Percentiles rank a stretch among this genome's conserved stretches.
These are phyloP conservation scores for Neodiprion pinetum DNA, from an alignment of 1,140 invertebrate species.

Conservation along the genomic window DNA sequence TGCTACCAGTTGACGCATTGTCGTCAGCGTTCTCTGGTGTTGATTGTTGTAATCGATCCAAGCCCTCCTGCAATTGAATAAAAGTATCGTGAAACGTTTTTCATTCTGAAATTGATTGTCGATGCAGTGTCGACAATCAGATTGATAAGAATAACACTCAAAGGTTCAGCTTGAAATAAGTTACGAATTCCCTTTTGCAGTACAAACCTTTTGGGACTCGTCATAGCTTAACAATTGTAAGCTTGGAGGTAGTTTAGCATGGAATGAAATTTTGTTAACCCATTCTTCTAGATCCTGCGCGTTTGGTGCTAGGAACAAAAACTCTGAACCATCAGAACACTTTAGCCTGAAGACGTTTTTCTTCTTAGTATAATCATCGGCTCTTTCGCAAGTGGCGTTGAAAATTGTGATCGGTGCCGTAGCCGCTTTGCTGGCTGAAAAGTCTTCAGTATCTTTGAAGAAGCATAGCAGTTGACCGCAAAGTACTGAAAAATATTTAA, in stretches of 20 bases:
- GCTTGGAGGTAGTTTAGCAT: conserved; percentile 88
- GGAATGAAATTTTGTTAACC: conserved; percentile 93
- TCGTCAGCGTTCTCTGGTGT: conserved; percentile 49
- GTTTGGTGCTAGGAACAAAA: conserved; percentile 81
- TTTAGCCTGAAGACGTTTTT: conserved; percentile 92
- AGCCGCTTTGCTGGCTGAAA: conserved; percentile 85
- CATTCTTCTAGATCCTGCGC: conserved; percentile 87
- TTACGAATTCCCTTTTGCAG: neutral
- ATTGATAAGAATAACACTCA: conserved; percentile 16
- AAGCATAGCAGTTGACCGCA: conserved; percentile 97
- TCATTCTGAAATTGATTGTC: conserved; percentile 29
- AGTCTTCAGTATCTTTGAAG: conserved; percentile 96
- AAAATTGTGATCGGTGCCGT: conserved; percentile 90
- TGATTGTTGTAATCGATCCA: conserved; percentile 49
- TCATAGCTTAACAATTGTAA: conserved; percentile 88
- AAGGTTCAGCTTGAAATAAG: conserved; percentile 15
- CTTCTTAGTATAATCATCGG: conserved; percentile 93
- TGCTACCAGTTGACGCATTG: conserved; percentile 55
- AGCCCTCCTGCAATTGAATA: conserved; percentile 53
- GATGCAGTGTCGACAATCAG: conserved; percentile 13
- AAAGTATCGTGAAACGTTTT: conserved; percentile 41
- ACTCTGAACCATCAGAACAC: conserved; percentile 91
- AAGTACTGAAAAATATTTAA: conserved; percentile 68
- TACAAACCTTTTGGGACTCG: conserved; percentile 56
- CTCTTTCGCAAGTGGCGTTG: conserved; percentile 83